Evolutionary conservation across 2,888 invertebrate genomes (phyloP).

Genomic region (Amitus sp.): DNA sequence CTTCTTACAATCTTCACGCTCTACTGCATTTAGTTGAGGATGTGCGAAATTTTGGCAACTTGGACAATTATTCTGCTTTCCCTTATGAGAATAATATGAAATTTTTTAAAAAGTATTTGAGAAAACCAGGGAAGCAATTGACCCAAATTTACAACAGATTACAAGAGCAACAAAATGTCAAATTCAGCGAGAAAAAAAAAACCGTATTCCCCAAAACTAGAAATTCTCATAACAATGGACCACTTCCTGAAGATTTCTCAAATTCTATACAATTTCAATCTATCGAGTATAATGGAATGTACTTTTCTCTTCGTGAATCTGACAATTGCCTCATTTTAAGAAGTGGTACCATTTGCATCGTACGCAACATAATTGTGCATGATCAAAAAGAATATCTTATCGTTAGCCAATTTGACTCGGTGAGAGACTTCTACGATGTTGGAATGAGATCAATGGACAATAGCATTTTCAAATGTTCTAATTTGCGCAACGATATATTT

Average conservation of each 20-base stretch:
- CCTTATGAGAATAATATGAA: constrained; percentile 31
- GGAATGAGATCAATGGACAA: not conserved
- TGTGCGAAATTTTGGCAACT: constrained; percentile 19
- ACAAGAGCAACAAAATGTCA: too few relatives aligned
- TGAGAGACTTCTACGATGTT: not conserved
- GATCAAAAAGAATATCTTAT: not conserved
- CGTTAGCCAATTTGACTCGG: not conserved
- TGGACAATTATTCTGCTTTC: constrained; percentile 31
- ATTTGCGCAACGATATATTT: not conserved
- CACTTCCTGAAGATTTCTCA: not conserved
- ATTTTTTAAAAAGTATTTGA: constrained; percentile 8
- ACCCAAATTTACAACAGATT: not conserved
- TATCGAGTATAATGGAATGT: not conserved
- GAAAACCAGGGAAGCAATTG: constrained; percentile 13
- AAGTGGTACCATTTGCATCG: not conserved
- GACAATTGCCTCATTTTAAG: not conserved
- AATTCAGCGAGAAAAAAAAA: not conserved
- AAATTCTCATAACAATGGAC: constrained; percentile 9
- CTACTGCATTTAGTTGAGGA: constrained; percentile 27
- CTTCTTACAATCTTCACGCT: constrained; percentile 28
- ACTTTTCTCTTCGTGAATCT: not conserved
- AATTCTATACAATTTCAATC: not conserved
- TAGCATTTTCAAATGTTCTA: constrained; percentile 5
- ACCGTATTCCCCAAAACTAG: not conserved
- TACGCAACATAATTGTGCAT: not conserved